phyloP scores from a whole-genome alignment of 2,797 vertebrate genomes.

The Novumbra hubbsi region DNA sequence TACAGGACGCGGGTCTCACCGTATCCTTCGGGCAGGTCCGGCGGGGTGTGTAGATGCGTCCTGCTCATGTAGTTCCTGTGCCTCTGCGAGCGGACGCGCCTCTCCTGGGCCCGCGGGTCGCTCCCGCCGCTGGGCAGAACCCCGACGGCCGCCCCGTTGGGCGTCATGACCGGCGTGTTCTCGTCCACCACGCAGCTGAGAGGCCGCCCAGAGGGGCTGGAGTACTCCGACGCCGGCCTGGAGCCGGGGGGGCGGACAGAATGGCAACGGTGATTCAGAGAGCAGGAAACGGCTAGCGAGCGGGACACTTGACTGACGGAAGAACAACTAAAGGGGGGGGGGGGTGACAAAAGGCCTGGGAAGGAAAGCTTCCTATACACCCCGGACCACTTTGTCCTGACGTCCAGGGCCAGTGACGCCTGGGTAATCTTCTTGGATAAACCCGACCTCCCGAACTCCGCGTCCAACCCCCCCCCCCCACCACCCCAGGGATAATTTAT shows the following conservation, averaged over 20 bases:
- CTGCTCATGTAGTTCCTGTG: constrained; percentile 97
- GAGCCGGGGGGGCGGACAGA: not conserved
- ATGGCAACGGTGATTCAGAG: not conserved
- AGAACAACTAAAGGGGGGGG: not conserved
- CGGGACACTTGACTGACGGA: not conserved
- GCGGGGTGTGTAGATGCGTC: constrained; percentile 91
- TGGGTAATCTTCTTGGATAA: constrained; percentile 48
- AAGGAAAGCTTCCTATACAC: not conserved
- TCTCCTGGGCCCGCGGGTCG: constrained; percentile 83
- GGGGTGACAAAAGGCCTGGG: not conserved
- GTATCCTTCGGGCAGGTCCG: constrained; percentile 91
- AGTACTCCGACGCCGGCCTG: constrained; percentile 91
- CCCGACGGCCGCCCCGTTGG: constrained; percentile 86
- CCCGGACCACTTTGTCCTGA: constrained; percentile 43
- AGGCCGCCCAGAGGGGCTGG: constrained; percentile 89
- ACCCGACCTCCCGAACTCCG: not conserved
- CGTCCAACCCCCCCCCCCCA: constrained; percentile 23
- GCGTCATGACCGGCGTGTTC: constrained; percentile 86
- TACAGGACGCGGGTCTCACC: constrained; percentile 70
- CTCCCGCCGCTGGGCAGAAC: constrained; percentile 73
- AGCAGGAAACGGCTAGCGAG: not conserved
- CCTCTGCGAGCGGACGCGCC: constrained; percentile 88
- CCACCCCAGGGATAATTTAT: constrained; percentile 19
- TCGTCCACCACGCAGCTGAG: constrained; percentile 92
- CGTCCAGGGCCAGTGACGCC: constrained; percentile 54